Base-by-base conservation (phyloP, 2,888 invertebrate genomes). In the Xestia rhomboidea region DNA sequence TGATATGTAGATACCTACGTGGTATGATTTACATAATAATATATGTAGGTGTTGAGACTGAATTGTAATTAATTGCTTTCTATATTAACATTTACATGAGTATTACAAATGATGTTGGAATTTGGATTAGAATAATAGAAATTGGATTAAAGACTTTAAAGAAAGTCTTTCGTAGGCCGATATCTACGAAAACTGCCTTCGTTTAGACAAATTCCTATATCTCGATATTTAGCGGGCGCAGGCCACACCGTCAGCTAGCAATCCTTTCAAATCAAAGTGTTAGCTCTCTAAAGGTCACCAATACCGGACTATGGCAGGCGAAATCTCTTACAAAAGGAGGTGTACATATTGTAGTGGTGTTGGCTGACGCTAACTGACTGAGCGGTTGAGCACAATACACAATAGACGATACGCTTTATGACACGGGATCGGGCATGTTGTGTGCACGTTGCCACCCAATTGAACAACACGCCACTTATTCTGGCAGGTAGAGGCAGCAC, bases 401-500 rank as follows among this genome's bases (percentile, higher is more conserved):
- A 88, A 87, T 87, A 74, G 81, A 46, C 80, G 68, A 80, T 72
- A 84, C 75, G 54, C 62, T 70, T 63, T 62, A 68, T 80, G 86
- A 73, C 72, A 75, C 67, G 57, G 62, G 73, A 64, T 62, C 38
- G 44, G 49, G 27, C 63, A 2, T 34, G 68, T 51, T 34, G 68
- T 51, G 49, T 41, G 69, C 57, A 73, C 67, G 87, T 88, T 88
- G 82, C 88, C 49, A 87, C 57, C 75, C 83, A 77, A 88, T 88
- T 87, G 81, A 64, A 38, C 63, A 79, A 77, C 84, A 78, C 78
- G 79, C 78, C 73, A 81, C 41, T 41, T 38, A 34, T 11, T 13
- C 41, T 10, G 13, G n/a, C 30, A 66, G 66, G 81, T 73, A 54
- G 21, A 54, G 21, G 54, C 63, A 64, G 80, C 34, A 54, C 76